Base-by-base conservation (phyloP, 2,113 vertebrate genomes). In the Hoplias malabaricus region DNA sequence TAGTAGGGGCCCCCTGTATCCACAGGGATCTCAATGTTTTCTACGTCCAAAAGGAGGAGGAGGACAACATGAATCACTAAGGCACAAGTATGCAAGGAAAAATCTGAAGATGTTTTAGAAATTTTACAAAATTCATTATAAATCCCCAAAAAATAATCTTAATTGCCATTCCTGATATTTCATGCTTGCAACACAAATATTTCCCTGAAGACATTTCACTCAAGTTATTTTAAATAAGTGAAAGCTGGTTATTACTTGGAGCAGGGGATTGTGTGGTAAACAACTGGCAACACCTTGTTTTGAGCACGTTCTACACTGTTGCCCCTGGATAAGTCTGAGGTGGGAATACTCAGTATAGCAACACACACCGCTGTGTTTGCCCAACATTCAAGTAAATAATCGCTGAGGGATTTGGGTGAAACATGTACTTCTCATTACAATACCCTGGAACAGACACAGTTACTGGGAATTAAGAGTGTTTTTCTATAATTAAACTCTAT, bases 351-450 rank as follows among this genome's bases (percentile, higher is more conserved):
- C 25, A 84, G 13, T 75, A n/a, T n/a, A 80, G 68, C 61, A 89
- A 81, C 81, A 89, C 67, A 88, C 62, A 6, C 21, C 29, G 31
- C 21, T 57, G 59, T 92, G 91, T 93, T 91, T 92, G 89, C 85
- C 89, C 89, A 92, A 90, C 90, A 80, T 31, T 79, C 29, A 54
- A 46, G 85, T 88, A 92, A 93, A 93, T 93, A 92, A 90, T 67
- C 90, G 27, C 93, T 84, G 77, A 83, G 93, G 91, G 91, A 89
- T 68, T 71, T n/a, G 61, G 42, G 6, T 25, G 4, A 48, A n/a
- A 10, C 13, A 33, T 19, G 14, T 5, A 8, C 5, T 42, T 76
- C 14, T 69, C 73, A 36, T 50, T 68, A 42, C 43, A 38, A 71
- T 34, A 46, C 33, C 57, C 34, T 13, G 19, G 16, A 14, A 54